Conservation (phyloP, 2,888 invertebrate species). For the Capitulum mitella region DNA sequence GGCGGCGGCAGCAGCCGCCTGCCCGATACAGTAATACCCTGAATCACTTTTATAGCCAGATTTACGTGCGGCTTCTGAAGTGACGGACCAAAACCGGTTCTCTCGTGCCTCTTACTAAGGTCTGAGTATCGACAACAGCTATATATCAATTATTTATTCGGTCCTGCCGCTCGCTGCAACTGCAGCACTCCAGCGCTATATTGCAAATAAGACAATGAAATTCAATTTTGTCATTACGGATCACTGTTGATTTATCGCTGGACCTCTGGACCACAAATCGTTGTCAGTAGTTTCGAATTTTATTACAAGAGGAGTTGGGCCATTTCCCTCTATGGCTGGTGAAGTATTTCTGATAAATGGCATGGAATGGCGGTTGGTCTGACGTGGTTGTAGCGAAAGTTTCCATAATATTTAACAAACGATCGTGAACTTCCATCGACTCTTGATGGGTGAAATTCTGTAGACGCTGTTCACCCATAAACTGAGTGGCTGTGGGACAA, state of each 20-base stretch:
- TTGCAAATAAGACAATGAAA: constrained; percentile 18
- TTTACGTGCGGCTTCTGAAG: not conserved
- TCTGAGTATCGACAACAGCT: not conserved
- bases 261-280: not conserved
- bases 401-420: not conserved
- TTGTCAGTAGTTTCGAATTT: not conserved
- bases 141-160: constrained; percentile 1
- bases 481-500: no score
- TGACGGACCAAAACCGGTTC: not conserved
- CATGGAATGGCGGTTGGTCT: not conserved
- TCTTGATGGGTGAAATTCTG: not conserved
- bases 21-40: not conserved
- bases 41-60: not conserved
- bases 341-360: not conserved
- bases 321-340: not conserved
- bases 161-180: not conserved
- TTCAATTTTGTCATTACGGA: constrained; percentile 6
- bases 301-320: not conserved
- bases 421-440: not conserved
- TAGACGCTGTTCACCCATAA: no score
- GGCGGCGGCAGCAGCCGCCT: not conserved
- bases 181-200: not conserved
- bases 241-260: not conserved
- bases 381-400: not conserved
- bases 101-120: not conserved